phyloP scores from a whole-genome alignment of 2,113 vertebrate species.

The Corythaixoides concolor region DNA sequence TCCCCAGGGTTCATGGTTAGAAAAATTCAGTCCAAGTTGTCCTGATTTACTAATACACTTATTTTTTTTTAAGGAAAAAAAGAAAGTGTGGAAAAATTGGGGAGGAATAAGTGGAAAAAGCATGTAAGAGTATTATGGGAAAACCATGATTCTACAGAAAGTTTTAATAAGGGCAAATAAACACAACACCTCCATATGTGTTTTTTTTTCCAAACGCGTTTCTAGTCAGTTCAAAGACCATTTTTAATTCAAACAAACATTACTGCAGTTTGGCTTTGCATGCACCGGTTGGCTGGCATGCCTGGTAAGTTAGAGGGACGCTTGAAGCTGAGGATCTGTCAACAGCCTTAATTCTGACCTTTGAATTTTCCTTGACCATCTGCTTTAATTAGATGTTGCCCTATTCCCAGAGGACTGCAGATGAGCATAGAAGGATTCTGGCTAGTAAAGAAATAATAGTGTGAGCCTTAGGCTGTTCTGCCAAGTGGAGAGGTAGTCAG shows the following conservation, averaged over 20 bases:
- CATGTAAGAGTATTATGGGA: not conserved
- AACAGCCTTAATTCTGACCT: not conserved
- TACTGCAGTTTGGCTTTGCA: not conserved
- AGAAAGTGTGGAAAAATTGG: not conserved
- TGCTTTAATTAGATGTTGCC: not conserved
- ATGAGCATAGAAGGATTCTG: not conserved
- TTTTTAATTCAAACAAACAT: not conserved
- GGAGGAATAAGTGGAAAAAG: not conserved
- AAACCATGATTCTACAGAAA: not conserved
- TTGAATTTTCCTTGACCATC: not conserved
- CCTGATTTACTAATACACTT: not conserved
- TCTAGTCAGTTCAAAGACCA: not conserved
- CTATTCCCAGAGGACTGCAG: not conserved
- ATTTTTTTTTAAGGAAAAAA: not conserved
- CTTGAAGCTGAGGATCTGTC: not conserved
- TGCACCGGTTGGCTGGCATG: fast-evolving
- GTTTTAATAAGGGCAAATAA: not conserved
- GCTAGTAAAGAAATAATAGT: not conserved
- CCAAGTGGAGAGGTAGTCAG: not conserved
- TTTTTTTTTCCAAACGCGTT: not conserved
- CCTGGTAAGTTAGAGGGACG: not conserved
- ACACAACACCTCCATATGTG: not conserved
- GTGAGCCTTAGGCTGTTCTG: not conserved
- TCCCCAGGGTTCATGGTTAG: not conserved
- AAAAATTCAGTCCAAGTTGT: not conserved